Evolutionary conservation across 2,113 vertebrate genomes (phyloP).

Genomic region (Malaclemys terrapin): DNA sequence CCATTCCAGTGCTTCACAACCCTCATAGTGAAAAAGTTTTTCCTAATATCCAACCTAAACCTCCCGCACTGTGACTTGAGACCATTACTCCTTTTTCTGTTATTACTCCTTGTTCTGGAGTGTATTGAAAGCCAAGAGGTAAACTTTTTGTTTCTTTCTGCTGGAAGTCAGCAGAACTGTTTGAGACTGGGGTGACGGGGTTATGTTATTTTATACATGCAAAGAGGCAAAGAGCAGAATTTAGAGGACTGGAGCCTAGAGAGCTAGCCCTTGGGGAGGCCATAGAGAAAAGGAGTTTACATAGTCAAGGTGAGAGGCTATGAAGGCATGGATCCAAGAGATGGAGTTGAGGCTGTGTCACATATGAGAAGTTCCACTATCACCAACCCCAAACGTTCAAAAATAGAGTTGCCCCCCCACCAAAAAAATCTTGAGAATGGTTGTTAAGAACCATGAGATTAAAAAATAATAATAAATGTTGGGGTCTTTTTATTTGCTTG

Average conservation of each 20-base stretch:
- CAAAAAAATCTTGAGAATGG: neutral
- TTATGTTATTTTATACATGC: neutral
- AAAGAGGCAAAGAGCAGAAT: neutral
- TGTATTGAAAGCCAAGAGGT: neutral
- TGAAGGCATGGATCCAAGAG: neutral
- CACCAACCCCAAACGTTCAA: neutral
- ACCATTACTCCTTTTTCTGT: too few relatives aligned
- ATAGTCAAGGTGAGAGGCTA: neutral
- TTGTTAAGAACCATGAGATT: neutral
- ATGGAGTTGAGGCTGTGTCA: neutral
- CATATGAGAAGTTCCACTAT: neutral
- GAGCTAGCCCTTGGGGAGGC: neutral
- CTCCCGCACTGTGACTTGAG: too few relatives aligned
- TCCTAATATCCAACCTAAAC: too few relatives aligned
- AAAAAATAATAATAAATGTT: neutral
- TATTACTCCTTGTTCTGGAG: too few relatives aligned
- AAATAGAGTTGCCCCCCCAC: neutral
- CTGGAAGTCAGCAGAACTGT: neutral
- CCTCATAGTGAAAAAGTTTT: too few relatives aligned
- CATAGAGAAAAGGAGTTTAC: neutral
- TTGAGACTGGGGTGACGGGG: neutral
- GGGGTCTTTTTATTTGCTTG: neutral
- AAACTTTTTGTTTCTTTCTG: neutral
- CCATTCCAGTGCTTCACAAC: too few relatives aligned
- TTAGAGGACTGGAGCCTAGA: accelerated